Evolutionary conservation across 1,140 invertebrate species (phyloP).

Genomic region (Hyposmocoma kahamanoa): DNA sequence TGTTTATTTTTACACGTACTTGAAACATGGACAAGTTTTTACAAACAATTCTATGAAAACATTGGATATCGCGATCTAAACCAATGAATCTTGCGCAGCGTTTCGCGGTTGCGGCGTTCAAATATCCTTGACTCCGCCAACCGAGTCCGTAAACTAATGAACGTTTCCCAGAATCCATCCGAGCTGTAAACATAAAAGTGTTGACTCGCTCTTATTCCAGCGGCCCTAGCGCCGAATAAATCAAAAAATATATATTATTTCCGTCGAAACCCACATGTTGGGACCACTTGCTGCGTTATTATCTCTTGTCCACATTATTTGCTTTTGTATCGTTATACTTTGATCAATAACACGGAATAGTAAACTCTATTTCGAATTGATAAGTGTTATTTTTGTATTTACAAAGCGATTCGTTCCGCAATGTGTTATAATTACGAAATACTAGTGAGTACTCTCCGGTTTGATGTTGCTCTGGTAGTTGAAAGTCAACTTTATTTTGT

Average conservation of each 20-base stretch:
- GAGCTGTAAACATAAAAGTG: no score
- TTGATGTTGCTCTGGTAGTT: constrained; percentile 28
- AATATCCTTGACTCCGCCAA: no score
- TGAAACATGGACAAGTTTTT: no score
- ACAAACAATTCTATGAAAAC: no score
- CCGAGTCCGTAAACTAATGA: no score
- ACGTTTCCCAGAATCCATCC: no score
- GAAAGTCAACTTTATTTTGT: constrained; percentile 36
- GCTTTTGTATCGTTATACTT: background rate
- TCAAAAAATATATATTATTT: constrained; percentile 36
- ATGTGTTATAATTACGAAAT: constrained; percentile 3
- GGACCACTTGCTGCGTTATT: constrained; percentile 37
- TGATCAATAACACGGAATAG: background rate
- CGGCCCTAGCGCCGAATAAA: constrained; percentile 11
- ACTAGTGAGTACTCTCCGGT: constrained; percentile 20
- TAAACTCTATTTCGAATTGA: background rate
- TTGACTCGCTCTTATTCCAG: no score
- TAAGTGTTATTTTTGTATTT: background rate
- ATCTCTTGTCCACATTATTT: constrained; percentile 14
- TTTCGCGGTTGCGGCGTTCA: no score
- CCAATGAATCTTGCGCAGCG: no score
- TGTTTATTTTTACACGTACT: no score
- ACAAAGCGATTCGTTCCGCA: background rate
- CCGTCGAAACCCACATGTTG: constrained; percentile 35
- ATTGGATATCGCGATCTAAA: no score